A percentile compares a stretch with the other conserved stretches of the same genome.
These are phyloP conservation scores for Chloroclystis v-ata DNA, from an alignment of 2,888 invertebrate genomes.

Conservation along the genomic window DNA sequence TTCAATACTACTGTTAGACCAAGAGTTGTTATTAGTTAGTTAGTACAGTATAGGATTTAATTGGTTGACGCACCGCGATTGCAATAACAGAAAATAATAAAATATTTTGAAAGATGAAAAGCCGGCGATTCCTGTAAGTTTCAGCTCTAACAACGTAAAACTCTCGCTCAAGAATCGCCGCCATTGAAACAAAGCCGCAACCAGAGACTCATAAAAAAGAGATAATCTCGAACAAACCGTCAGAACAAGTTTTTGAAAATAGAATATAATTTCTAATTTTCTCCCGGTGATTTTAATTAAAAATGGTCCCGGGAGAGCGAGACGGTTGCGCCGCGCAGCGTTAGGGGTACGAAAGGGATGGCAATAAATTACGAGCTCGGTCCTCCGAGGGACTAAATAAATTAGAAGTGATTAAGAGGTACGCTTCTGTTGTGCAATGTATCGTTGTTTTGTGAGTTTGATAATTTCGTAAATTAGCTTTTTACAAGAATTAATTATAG, in stretches of 20 bases:
- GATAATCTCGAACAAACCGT: slow-evolving; percentile 75
- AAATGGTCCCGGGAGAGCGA: slow-evolving; percentile 73
- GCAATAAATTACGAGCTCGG: slow-evolving; percentile 67
- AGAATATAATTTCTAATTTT: slow-evolving; percentile 79
- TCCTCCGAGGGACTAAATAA: slow-evolving; percentile 74
- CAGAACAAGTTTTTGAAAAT: slow-evolving; percentile 78
- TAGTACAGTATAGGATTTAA: too few species aligned
- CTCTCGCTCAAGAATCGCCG: slow-evolving; percentile 64
- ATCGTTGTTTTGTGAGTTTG: slow-evolving; percentile 60
- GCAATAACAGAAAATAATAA: too few species aligned
- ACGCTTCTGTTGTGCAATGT: slow-evolving; percentile 67
- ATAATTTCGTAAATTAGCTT: slow-evolving; percentile 38
- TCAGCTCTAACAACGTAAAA: slow-evolving; percentile 31
- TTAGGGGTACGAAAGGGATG: slow-evolving; percentile 62
- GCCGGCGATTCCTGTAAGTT: too few species aligned
- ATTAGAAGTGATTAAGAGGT: slow-evolving; percentile 78
- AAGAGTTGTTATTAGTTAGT: too few species aligned
- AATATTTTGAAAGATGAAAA: too few species aligned
- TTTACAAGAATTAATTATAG: slow-evolving; percentile 33
- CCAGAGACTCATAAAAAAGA: slow-evolving; percentile 76
- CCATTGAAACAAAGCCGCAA: slow-evolving; percentile 71
- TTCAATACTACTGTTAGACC: too few species aligned
- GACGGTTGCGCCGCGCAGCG: slow-evolving; percentile 49
- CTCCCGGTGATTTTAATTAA: slow-evolving; percentile 78
- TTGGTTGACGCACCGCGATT: too few species aligned